Evolutionary conservation across 2,888 invertebrate genomes (phyloP).

Genomic region (Coremacera marginata): DNA sequence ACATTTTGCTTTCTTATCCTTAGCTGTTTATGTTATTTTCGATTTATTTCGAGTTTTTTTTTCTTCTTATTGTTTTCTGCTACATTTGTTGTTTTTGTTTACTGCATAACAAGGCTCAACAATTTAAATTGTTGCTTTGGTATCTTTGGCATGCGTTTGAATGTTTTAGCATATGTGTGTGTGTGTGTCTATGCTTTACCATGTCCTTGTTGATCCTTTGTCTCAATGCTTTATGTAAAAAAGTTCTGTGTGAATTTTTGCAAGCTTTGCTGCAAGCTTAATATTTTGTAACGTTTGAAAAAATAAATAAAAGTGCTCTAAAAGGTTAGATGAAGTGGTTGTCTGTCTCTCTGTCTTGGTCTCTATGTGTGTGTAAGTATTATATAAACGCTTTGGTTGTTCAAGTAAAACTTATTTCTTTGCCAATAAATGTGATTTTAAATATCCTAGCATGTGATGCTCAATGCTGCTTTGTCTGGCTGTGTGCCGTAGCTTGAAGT

Average conservation of each 20-base stretch:
- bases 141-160: neutral
- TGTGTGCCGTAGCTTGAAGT: neutral
- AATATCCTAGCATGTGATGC: neutral
- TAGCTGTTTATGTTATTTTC: no score
- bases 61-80: neutral
- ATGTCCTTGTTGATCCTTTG: constrained; percentile 10
- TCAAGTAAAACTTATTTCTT: neutral
- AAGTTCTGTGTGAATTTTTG: constrained; percentile 8
- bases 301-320: no score
- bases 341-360: no score
- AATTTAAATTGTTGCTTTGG: constrained; percentile 15
- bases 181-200: neutral
- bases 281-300: neutral
- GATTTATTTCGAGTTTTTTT: no score
- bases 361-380: no score
- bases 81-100: neutral
- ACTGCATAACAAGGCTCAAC: constrained; percentile 1
- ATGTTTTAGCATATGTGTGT: neutral
- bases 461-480: neutral
- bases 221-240: neutral
- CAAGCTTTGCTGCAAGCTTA: neutral
- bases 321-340: no score
- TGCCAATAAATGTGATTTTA: constrained; percentile 4
- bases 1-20: no score
- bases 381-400: no score